These are phyloP conservation scores for Slavum lentiscoides DNA, from an alignment of 2,888 invertebrate genomes.

Conservation along the genomic window DNA sequence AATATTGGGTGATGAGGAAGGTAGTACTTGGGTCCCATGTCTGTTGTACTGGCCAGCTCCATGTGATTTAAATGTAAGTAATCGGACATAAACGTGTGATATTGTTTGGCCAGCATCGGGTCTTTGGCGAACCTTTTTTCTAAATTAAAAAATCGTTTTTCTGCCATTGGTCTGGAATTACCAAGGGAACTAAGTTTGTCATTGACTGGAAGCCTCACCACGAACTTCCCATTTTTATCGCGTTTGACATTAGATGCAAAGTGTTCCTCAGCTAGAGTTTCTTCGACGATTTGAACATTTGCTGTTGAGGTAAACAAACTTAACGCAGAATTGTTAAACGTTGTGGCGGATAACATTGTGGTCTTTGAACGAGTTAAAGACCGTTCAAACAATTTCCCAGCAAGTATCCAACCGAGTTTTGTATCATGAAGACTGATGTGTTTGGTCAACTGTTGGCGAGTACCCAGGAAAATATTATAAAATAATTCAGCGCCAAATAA, in stretches of 20 bases:
- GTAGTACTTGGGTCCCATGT: not conserved
- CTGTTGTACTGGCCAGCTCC: not conserved
- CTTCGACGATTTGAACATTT: not conserved
- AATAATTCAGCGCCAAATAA: not conserved
- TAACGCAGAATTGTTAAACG: not conserved
- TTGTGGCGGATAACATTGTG: not conserved
- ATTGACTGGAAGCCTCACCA: not conserved
- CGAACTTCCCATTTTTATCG: not conserved
- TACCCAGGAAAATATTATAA: not conserved
- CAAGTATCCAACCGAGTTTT: constrained; percentile 4
- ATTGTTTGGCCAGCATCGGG: not conserved
- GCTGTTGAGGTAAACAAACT: not conserved
- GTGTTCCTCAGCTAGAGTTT: not conserved
- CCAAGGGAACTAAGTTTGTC: not conserved
- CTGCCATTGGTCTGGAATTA: not conserved
- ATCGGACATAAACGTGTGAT: not conserved
- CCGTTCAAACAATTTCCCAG: not conserved
- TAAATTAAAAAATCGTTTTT: not conserved
- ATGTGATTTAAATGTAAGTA: not conserved
- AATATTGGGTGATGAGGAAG: not conserved
- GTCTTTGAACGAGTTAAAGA: not conserved
- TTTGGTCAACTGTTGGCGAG: not conserved
- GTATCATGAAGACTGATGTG: not conserved
- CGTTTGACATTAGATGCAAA: not conserved
- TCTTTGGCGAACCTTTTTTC: not conserved